Conservation (phyloP, 1,140 invertebrate genomes). For the Drosophila nigrodunni region DNA sequence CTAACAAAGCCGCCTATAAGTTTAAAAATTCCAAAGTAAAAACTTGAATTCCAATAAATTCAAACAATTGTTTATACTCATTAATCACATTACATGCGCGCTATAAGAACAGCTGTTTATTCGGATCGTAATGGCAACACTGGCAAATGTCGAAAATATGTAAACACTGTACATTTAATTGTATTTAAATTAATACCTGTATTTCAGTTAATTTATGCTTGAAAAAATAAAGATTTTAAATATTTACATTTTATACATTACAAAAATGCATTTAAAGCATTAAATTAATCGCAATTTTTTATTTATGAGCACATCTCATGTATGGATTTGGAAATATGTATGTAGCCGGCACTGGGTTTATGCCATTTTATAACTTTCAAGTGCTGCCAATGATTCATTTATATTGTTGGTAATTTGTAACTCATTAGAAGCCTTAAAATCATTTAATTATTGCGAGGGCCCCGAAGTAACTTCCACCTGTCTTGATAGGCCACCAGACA, state of each 20-base stretch:
- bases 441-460: constrained; percentile 18
- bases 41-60: no score
- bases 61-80: background rate
- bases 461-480: constrained; percentile 35
- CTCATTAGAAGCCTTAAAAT: constrained; percentile 10
- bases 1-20: no score
- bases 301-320: background rate
- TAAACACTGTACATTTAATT: background rate
- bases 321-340: background rate
- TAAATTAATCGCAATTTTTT: background rate
- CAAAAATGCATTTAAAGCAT: background rate
- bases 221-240: background rate
- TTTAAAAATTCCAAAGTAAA: no score
- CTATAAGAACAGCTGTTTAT: constrained; percentile 24
- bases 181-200: background rate
- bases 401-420: background rate
- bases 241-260: background rate
- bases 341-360: constrained; percentile 11
- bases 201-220: background rate
- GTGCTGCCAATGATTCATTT: background rate
- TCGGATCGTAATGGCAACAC: constrained; percentile 4
- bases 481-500: constrained; percentile 20
- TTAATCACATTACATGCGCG: background rate
- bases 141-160: background rate
- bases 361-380: background rate